Evolutionary conservation across 2,888 invertebrate genomes (phyloP), one percentile per base, ranked within the genome.

Genomic region (Andricus curvator): DNA sequence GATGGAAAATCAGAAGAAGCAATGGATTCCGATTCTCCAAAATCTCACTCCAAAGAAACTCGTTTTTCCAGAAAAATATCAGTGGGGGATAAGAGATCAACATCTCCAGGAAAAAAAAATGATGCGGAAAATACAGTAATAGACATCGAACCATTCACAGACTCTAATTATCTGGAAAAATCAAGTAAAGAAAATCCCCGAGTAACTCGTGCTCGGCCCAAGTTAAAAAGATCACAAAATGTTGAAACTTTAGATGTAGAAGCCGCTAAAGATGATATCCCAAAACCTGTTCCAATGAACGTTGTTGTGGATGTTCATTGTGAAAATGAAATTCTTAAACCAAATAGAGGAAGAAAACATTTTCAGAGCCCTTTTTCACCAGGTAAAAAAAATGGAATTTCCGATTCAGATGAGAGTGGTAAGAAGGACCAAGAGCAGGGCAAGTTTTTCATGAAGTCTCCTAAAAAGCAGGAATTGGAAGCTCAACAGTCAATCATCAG

Each of bases 261-360:
- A 41, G 56, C 68, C 44, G 82, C 79, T 33, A 81, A 84, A 25
- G 81, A 81, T 68, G 82, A 81, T 41, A 41, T 68, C 41, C 64
- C 62, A 77, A 83, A 82, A 56, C 78, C 79, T 33, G 9, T n/a
- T 15, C 56, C 77, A 13, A 37, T 90, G 68, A 86, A 89, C 41
- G 88, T 90, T 8, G 83, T 89, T 20, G 90, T 87, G 4, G 90
- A 90, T 60, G 85, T 90, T 81, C 90, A 90, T 80, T 84, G 83
- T 41, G 84, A 84, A 76, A 83, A 80, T 48, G 82, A 81, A 77
- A 20, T 66, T 29, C 51, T 76, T 0, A 76, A 33, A 13, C 41
- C 29, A 1, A 48, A 3, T 60, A 81, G 25, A 9, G n/a, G 15
- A 74, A 74, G 37, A 62, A 62, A 33, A 79, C 33, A 6, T 66